phyloP scores from a whole-genome alignment of 1,140 invertebrate species.

The Drosophila chauvacae region DNA sequence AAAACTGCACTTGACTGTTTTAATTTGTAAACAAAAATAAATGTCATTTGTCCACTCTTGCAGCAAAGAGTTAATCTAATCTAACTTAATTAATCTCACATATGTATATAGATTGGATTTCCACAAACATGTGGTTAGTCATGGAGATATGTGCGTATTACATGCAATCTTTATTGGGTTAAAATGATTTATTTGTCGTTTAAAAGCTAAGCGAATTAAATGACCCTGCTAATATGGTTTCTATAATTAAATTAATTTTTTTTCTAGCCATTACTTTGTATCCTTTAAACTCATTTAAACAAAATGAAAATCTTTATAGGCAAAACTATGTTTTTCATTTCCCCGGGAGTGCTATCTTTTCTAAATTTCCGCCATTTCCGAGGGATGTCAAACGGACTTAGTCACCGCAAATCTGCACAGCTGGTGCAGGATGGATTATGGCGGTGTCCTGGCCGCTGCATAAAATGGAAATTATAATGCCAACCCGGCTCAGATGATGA shows the following conservation, averaged over 20 bases:
- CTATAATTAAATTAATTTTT: too few relatives aligned
- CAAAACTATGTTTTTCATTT: slow-evolving; percentile 1
- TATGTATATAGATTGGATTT: background rate
- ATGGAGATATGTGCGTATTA: background rate
- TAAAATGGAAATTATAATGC: slow-evolving; percentile 56
- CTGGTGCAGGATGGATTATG: slow-evolving; percentile 47
- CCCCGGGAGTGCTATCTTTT: background rate
- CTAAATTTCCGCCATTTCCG: slow-evolving; percentile 29
- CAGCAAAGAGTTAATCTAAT: slow-evolving; percentile 6
- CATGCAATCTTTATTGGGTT: slow-evolving; percentile 13
- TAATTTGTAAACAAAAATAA: slow-evolving; percentile 2
- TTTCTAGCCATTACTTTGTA: too few relatives aligned
- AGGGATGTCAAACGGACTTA: slow-evolving; percentile 24
- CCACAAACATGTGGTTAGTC: slow-evolving; percentile 1
- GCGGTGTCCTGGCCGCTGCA: slow-evolving; percentile 24
- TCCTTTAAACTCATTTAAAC: too few relatives aligned
- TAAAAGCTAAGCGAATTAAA: background rate
- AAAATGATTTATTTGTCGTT: slow-evolving; percentile 5
- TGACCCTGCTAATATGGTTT: background rate
- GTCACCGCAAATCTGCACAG: slow-evolving; percentile 33
- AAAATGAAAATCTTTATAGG: background rate
- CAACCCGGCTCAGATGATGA: slow-evolving; percentile 34
- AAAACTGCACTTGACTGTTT: background rate
- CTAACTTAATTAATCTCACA: slow-evolving; percentile 2
- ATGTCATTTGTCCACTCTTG: slow-evolving; percentile 2